Conservation (phyloP, 2,113 vertebrate species). For the Cricetomys ansorgei region DNA sequence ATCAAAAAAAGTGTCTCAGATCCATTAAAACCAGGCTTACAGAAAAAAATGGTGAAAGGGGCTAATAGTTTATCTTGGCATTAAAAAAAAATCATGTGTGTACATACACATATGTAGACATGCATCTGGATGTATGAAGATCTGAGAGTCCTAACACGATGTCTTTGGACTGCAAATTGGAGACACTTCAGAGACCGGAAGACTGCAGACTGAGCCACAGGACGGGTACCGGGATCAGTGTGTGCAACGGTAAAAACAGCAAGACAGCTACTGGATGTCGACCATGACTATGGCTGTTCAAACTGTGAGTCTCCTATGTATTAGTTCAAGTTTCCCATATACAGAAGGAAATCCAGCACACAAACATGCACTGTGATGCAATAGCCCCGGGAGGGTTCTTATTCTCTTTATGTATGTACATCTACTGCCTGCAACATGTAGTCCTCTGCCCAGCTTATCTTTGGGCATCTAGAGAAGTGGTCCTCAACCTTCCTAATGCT, state of each 20-base stretch:
- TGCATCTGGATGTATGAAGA: not conserved
- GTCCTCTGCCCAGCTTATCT: not conserved
- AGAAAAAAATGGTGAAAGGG: not conserved
- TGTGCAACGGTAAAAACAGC: not conserved
- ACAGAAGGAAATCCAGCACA: not conserved
- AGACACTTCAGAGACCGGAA: not conserved
- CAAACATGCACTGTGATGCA: not conserved
- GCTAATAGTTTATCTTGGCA: not conserved
- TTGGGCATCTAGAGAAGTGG: no score
- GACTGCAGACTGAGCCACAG: fast-evolving
- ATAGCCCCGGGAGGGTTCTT: not conserved
- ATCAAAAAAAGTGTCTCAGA: not conserved
- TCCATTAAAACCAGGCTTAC: not conserved
- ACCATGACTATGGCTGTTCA: not conserved
- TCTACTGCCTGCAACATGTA: fast-evolving
- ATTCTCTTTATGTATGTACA: not conserved
- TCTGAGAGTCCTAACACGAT: not conserved
- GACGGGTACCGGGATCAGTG: fast-evolving
- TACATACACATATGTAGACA: no score
- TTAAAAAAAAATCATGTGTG: not conserved
- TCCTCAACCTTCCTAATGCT: no score
- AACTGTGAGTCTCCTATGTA: not conserved
- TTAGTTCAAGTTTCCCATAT: not conserved
- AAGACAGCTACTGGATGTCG: not conserved
- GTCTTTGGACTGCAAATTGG: not conserved